phyloP scores from a whole-genome alignment of 2,113 vertebrate species.

The Orycteropus afer region DNA sequence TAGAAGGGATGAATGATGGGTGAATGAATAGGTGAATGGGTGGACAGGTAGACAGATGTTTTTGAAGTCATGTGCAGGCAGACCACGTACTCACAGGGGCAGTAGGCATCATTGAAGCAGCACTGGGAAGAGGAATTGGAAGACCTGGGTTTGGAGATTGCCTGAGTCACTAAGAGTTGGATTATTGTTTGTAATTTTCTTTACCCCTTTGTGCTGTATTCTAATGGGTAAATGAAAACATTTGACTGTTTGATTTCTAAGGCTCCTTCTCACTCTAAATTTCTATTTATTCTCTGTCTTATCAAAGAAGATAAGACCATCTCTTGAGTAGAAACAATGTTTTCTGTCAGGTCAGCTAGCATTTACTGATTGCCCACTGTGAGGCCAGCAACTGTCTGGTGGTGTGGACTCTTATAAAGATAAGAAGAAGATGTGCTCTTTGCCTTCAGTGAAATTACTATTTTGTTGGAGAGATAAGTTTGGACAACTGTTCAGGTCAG shows the following conservation, averaged over 20 bases:
- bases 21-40: neutral
- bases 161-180: neutral
- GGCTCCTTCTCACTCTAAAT: neutral
- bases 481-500: neutral
- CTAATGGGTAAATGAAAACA: neutral
- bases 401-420: neutral
- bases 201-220: neutral
- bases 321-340: neutral
- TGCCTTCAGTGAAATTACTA: neutral
- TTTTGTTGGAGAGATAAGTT: neutral
- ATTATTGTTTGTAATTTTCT: neutral
- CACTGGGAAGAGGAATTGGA: neutral
- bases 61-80: neutral
- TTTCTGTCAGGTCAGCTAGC: neutral
- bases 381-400: neutral
- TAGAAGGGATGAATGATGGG: neutral
- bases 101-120: neutral
- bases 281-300: constrained; percentile 25
- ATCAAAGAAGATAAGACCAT: neutral
- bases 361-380: neutral
- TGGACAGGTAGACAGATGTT: neutral
- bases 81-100: neutral
- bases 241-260: neutral
- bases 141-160: neutral
- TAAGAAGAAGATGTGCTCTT: no score